Evolutionary conservation across 2,113 vertebrate genomes (phyloP), one percentile per base, ranked within the genome.

Genomic region (Alligator sinensis): DNA sequence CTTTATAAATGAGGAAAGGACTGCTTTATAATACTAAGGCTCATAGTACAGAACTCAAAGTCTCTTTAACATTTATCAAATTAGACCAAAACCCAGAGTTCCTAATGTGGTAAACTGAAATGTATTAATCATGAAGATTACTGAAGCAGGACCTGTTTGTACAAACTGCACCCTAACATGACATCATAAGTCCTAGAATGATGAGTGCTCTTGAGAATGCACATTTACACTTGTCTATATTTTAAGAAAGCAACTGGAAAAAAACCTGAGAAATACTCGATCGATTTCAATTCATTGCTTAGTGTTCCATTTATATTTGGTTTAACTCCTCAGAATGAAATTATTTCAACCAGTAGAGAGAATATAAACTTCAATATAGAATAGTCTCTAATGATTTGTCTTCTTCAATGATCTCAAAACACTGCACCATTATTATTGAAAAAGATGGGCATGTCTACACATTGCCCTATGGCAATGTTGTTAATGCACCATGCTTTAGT

Each of bases 241-340:
- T 92, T 57, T 64, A 79, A 21, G 3, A 86, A 80, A 87, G 79
- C 79, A 85, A 2, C 2, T 47, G 63, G 78, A 18, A 1, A 15
- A 66, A 60, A 90, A 68, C 60, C 5, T 58, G 1, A 1, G 2
- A 2, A 76, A 13, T 78, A 92, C 58, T 78, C 55, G 5, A 93
- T 82, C 1, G 62, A 70, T 93, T 91, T 79, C 2, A 11, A 8
- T 66, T 89, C 94, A 84, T 38, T 93, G 85, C 34, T 93, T 77
- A 94, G 87, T 64, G 91, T 89, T 93, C 89, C 86, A 66, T 89
- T 82, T 86, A 47, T 34, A 80, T 84, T 95, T 92, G 89, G 87
- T 76, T 76, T 47, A 77, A 64, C 16, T 54, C 85, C 80, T 82
- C 6, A 3, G 55, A 27, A 93, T 60, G n/a, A 88, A 93, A 96